These are phyloP conservation scores for Oopsacas minuta DNA, from an alignment of 37 sponge, comb jelly and placozoan genomes.

Conservation along the genomic window DNA sequence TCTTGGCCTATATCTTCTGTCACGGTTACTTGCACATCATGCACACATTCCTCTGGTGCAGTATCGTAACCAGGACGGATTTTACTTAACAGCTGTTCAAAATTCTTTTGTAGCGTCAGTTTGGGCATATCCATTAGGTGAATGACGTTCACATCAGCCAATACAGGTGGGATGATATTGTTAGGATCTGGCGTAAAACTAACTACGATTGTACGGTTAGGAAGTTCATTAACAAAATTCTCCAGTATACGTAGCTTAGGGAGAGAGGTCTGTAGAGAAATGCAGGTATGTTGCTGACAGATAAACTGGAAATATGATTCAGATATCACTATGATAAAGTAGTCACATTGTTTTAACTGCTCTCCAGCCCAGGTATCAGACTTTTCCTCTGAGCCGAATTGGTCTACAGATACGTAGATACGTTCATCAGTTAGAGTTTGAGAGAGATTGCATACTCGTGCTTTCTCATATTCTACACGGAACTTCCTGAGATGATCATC, in stretches of 20 bases:
- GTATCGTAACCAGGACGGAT: neutral
- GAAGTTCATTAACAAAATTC: neutral
- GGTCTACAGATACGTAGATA: neutral
- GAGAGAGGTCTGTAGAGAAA: neutral
- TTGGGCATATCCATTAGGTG: slow-evolving; percentile 3
- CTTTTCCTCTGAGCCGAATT: neutral
- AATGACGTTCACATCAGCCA: neutral
- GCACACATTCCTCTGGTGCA: neutral
- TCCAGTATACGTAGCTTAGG: neutral
- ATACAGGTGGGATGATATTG: neutral
- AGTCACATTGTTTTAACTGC: neutral
- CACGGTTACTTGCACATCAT: neutral
- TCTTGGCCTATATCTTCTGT: neutral
- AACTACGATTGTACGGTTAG: neutral
- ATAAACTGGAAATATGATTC: neutral
- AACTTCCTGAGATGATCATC: neutral
- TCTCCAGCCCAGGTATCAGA: neutral
- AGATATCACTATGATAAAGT: neutral
- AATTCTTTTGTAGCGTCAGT: neutral
- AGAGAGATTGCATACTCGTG: neutral
- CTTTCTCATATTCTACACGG: neutral
- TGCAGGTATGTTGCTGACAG: neutral
- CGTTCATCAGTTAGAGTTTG: neutral
- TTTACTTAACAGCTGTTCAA: neutral
- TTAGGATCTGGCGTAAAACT: neutral